Percentiles rank a stretch among this genome's conserved stretches.
phyloP scores from a whole-genome alignment of 35 echinoderm and acorn worm genomes.

The Anneissia japonica region DNA sequence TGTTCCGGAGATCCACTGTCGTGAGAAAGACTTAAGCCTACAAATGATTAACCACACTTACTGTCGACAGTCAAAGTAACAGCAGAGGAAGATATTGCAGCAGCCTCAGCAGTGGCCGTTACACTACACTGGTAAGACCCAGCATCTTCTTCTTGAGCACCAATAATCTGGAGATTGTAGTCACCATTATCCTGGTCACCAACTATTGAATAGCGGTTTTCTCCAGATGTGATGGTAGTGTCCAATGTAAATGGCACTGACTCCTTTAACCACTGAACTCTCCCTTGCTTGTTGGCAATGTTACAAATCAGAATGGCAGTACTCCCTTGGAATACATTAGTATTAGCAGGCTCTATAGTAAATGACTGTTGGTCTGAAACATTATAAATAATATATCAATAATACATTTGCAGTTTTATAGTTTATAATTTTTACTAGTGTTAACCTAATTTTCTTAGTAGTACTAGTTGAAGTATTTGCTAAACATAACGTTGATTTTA shows the following conservation, averaged over 20 bases:
- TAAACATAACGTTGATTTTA: too few species aligned
- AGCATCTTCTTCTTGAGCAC: slow-evolving; percentile 43
- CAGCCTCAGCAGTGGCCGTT: slow-evolving; percentile 39
- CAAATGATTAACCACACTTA: too few species aligned
- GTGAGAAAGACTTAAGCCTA: too few species aligned
- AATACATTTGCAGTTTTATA: too few species aligned
- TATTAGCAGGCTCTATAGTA: slow-evolving; percentile 39
- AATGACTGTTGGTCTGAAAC: slow-evolving; percentile 38
- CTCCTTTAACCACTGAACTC: slow-evolving; percentile 57
- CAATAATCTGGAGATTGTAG: slow-evolving; percentile 78
- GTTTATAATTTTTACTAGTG: too few species aligned
- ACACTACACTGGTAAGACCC: slow-evolving; percentile 61
- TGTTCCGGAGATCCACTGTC: too few species aligned
- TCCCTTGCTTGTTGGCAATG: slow-evolving; percentile 63
- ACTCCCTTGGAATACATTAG: slow-evolving; percentile 23
- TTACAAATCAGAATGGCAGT: slow-evolving; percentile 47
- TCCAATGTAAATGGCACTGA: slow-evolving; percentile 59
- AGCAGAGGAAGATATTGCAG: slow-evolving; percentile 25
- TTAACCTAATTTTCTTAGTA: too few species aligned
- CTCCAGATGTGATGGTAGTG: slow-evolving; percentile 37
- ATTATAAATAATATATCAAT: too few species aligned
- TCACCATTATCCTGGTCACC: slow-evolving; percentile 39
- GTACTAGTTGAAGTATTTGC: too few species aligned
- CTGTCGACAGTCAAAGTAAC: slow-evolving; percentile 46
- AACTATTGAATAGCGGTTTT: slow-evolving; percentile 51